Base-by-base conservation (phyloP, 1,140 invertebrate species). In the Pseudobourletiella spinata region DNA sequence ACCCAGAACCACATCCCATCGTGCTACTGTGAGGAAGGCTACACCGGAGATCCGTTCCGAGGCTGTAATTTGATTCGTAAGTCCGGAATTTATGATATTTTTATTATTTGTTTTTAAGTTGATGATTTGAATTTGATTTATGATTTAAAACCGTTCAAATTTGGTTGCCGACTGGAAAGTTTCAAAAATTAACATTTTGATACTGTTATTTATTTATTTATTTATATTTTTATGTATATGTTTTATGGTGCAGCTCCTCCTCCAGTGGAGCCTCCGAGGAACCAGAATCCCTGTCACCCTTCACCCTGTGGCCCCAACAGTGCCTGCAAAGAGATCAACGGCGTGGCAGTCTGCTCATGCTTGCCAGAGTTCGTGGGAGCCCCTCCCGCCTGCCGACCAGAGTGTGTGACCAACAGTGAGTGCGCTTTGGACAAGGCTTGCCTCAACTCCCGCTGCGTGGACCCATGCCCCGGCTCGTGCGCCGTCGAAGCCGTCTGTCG, bases 81-180 rank as follows among this genome's bases (percentile, higher is more conserved):
- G 64, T 92, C 88, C 71, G 79, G 79, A 63, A 86, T 89, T 0
- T 80, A 86, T 0, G 87, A 88, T 72, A 89, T 91, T 70, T 76
- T 89, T 59, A 86, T 89, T 1, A 80, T 84, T 4, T 91, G 89
- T 72, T 82, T 81, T 46, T 91, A 89, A 66, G 72, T 83, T 2
- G 80, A 79, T 61, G 86, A 84, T 39, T 84, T 82, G 16, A 73
- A 72, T 51, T 89, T 89, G 11, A 79, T 80, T 25, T 87, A 88
- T 14, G n/a, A n/a, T n/a, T n/a, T n/a, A n/a, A n/a, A n/a, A n/a
- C 87, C 87, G 0, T 58, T 68, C 20, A 79, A 78, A 60, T 71
- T 71, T 73, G 82, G 83, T 3, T 83, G 84, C 72, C 85, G 83
- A 69, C 83, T 87, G 1, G 30, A 29, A 0, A 39, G 32, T 1